Conservation (phyloP, 2,797 vertebrate genomes). For the Champsocephalus esox region DNA sequence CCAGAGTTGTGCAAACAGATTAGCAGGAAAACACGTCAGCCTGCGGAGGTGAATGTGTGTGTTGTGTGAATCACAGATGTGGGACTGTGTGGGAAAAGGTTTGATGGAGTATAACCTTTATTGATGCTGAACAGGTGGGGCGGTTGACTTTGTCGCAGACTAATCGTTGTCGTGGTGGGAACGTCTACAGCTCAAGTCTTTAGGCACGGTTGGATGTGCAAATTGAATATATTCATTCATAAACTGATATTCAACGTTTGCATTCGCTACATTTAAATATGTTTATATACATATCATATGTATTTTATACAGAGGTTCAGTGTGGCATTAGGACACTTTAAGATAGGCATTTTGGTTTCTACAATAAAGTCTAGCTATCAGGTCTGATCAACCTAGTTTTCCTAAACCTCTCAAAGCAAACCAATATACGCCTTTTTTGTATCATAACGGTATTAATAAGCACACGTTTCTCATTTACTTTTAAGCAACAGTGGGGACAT, state of each 20-base stretch:
- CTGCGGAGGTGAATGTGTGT: slow-evolving; percentile 73
- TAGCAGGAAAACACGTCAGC: slow-evolving; percentile 78
- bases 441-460: neutral
- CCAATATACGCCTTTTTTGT: neutral
- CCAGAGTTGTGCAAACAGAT: slow-evolving; percentile 84
- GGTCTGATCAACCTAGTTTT: slow-evolving; percentile 20
- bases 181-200: slow-evolving; percentile 21
- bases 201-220: slow-evolving; percentile 2
- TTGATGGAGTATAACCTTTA: slow-evolving; percentile 72
- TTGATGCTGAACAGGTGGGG: slow-evolving; percentile 76
- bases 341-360: slow-evolving; percentile 41
- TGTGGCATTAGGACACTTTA: slow-evolving; percentile 47
- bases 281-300: slow-evolving; percentile 36
- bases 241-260: slow-evolving; percentile 43
- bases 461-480: neutral
- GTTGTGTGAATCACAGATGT: slow-evolving; percentile 77
- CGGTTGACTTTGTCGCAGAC: slow-evolving; percentile 58
- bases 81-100: slow-evolving; percentile 74
- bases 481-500: neutral
- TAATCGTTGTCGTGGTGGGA: slow-evolving; percentile 47
- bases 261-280: slow-evolving; percentile 51
- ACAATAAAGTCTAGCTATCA: slow-evolving; percentile 5
- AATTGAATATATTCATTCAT: slow-evolving; percentile 23
- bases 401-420: slow-evolving; percentile 17
- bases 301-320: slow-evolving; percentile 29